Evolutionary conservation across 2,113 vertebrate genomes (phyloP).

Genomic region (Epinephelus cyanopodus): DNA sequence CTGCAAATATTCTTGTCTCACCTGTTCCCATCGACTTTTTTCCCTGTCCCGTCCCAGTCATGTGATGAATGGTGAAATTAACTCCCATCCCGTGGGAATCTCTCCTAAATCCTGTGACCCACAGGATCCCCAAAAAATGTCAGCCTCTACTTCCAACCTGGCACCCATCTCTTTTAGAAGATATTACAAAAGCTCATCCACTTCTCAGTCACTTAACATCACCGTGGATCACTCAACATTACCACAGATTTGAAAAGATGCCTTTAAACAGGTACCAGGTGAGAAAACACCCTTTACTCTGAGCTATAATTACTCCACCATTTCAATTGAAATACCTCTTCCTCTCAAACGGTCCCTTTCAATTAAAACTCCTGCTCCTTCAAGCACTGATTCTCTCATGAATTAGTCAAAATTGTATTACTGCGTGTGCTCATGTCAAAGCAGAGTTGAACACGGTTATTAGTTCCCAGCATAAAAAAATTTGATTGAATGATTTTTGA

Average conservation of each 20-base stretch:
- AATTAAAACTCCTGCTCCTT: conserved; percentile 60
- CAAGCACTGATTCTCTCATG: not conserved
- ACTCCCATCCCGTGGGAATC: too few relatives aligned
- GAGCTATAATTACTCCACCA: conserved; percentile 66
- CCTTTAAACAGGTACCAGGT: conserved; percentile 27
- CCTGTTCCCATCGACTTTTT: too few relatives aligned
- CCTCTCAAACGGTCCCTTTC: conserved; percentile 9
- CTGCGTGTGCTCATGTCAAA: not conserved
- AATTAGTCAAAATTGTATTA: not conserved
- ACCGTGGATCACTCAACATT: not conserved
- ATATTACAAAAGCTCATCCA: not conserved
- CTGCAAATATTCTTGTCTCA: too few relatives aligned
- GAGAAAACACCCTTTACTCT: conserved; percentile 43
- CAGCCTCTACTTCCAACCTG: too few relatives aligned
- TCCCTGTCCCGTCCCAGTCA: too few relatives aligned
- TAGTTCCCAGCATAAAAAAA: not conserved
- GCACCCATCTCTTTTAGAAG: not conserved
- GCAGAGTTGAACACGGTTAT: not conserved
- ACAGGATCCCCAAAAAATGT: too few relatives aligned
- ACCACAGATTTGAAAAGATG: not conserved
- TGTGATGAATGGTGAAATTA: too few relatives aligned
- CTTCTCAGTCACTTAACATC: not conserved
- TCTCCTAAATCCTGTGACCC: too few relatives aligned
- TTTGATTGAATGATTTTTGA: not conserved
- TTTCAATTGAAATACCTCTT: conserved; percentile 52